Percentiles rank a stretch among this genome's conserved stretches.
These are phyloP conservation scores for Carassius gibelio DNA, from an alignment of 2,113 vertebrate species.

Conservation along the genomic window DNA sequence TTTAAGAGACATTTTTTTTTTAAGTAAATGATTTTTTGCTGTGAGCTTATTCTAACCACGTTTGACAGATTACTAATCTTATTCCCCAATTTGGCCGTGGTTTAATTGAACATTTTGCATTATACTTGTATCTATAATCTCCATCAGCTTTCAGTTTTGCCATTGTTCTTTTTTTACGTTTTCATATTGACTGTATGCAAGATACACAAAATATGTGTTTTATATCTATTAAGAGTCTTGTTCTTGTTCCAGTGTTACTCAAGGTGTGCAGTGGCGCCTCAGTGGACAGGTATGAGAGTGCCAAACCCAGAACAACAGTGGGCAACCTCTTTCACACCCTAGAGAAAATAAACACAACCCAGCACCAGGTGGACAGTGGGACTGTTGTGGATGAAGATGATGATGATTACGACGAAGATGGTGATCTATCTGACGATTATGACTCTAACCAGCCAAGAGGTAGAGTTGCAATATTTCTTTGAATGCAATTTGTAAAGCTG, in stretches of 20 bases:
- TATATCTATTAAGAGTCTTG: neutral
- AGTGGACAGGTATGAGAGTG: constrained; percentile 31
- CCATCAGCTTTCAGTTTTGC: neutral
- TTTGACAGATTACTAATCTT: too few relatives aligned
- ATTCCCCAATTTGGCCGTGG: neutral
- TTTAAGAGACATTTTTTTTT: too few relatives aligned
- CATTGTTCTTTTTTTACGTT: neutral
- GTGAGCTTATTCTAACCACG: too few relatives aligned
- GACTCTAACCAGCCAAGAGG: constrained; percentile 45
- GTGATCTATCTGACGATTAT: constrained; percentile 45
- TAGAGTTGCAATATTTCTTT: neutral
- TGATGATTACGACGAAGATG: constrained; percentile 19
- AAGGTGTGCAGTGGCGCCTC: constrained; percentile 47
- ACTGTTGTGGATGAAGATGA: neutral
- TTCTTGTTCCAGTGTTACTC: constrained; percentile 49
- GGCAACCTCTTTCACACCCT: neutral
- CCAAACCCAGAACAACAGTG: constrained; percentile 34
- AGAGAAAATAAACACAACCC: neutral
- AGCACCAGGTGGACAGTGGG: neutral
- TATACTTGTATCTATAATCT: neutral
- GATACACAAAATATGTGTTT: neutral
- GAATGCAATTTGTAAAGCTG: neutral
- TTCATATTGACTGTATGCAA: neutral
- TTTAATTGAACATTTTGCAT: neutral
- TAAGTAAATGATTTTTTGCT: too few relatives aligned